Percentiles rank a stretch among this genome's conserved stretches.
These are phyloP conservation scores for Drosophila pseudotalamancana DNA, from an alignment of 2,888 invertebrate species.

Conservation along the genomic window DNA sequence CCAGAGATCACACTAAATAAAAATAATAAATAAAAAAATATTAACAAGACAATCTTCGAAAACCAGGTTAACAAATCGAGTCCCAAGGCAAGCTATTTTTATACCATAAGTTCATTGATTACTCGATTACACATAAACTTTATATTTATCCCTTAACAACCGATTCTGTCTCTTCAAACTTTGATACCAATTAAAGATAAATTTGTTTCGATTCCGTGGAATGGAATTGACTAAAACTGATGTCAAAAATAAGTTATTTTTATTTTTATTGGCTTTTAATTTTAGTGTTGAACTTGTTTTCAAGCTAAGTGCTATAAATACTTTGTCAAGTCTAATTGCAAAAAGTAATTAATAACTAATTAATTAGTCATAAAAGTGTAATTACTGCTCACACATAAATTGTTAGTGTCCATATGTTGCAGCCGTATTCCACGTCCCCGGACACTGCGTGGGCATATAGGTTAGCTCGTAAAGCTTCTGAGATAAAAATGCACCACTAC, in stretches of 20 bases:
- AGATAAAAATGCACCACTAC: slow-evolving; percentile 17
- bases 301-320: not conserved
- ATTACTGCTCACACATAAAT: not conserved
- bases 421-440: not conserved
- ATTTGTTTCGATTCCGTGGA: too few species aligned
- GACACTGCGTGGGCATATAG: slow-evolving; percentile 1
- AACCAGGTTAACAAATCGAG: too few species aligned
- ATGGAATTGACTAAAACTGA: not conserved
- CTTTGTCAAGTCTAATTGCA: not conserved
- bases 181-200: too few species aligned
- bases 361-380: slow-evolving; percentile 3
- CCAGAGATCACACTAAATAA: too few species aligned
- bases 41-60: too few species aligned
- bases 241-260: too few species aligned
- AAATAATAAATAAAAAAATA: too few species aligned
- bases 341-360: slow-evolving; percentile 7
- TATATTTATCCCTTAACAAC: too few species aligned
- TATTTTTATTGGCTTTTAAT: not conserved
- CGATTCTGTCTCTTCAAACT: too few species aligned
- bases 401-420: not conserved
- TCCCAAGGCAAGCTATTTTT: too few species aligned
- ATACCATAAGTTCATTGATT: too few species aligned
- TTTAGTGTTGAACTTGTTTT: not conserved
- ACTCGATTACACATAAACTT: too few species aligned
- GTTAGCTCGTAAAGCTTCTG: not conserved